A percentile compares a stretch with the other conserved stretches of the same genome.
Evolutionary conservation across 2,797 vertebrate species (phyloP).

Genomic region (Erpetoichthys calabaricus): DNA sequence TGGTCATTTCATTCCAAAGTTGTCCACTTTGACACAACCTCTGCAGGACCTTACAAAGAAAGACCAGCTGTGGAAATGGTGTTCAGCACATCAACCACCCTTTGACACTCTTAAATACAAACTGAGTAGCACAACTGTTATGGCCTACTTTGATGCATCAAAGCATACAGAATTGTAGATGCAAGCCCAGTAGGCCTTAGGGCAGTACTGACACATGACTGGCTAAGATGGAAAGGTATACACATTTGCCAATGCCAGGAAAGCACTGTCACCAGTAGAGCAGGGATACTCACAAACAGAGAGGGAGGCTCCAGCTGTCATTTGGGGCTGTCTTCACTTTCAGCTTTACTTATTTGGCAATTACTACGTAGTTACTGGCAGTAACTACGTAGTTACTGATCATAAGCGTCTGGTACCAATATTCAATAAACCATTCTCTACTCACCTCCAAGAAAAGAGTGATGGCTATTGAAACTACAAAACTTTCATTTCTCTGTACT

Average conservation of each 20-base stretch:
- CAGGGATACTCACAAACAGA: background rate
- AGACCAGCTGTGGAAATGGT: background rate
- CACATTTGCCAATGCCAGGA: background rate
- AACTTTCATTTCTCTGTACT: background rate
- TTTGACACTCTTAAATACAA: background rate
- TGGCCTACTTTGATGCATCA: background rate
- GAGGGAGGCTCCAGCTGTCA: background rate
- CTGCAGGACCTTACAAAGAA: background rate
- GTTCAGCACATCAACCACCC: background rate
- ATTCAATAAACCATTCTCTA: background rate
- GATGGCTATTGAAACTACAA: constrained; percentile 1
- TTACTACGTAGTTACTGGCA: too few relatives aligned
- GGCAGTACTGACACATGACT: background rate
- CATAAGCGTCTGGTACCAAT: constrained; percentile 1
- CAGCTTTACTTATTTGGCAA: constrained; percentile 1
- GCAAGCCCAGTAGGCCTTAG: background rate
- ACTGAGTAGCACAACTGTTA: background rate
- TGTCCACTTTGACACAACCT: background rate
- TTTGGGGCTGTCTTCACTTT: constrained; percentile 4
- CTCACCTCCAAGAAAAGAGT: background rate
- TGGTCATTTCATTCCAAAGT: background rate
- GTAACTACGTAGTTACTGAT: background rate
- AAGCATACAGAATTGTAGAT: background rate
- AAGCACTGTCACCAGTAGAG: background rate
- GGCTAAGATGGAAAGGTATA: background rate